phyloP scores from a whole-genome alignment of 2,888 invertebrate genomes.

The Galeopsomyia nigrocyanea region DNA sequence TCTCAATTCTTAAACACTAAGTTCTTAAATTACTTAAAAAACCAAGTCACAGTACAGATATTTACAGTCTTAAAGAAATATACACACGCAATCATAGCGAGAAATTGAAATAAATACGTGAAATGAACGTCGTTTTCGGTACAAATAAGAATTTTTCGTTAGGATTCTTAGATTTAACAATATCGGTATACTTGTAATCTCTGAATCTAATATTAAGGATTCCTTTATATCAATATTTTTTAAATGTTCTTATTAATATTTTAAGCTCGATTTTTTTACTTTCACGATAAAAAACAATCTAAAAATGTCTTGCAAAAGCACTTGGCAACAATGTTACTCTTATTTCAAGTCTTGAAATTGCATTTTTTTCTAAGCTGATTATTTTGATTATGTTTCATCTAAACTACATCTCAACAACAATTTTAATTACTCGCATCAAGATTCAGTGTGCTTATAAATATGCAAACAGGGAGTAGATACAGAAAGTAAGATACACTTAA shows the following conservation, averaged over 20 bases:
- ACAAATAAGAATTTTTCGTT: constrained; percentile 24
- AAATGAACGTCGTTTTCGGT: constrained; percentile 11
- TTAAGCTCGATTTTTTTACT: constrained; percentile 33
- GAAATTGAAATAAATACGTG: not conserved
- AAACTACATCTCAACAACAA: constrained; percentile 25
- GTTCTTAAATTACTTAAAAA: constrained; percentile 25
- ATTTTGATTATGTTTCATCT: constrained; percentile 32
- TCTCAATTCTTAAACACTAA: constrained; percentile 32
- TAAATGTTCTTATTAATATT: constrained; percentile 1
- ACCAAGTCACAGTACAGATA: constrained; percentile 32
- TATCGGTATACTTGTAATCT: constrained; percentile 13
- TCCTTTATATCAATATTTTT: constrained; percentile 21
- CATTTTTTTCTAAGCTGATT: constrained; percentile 13
- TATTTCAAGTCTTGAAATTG: constrained; percentile 3
- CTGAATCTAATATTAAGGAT: constrained; percentile 6
- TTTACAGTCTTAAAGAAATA: constrained; percentile 36
- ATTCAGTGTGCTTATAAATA: constrained; percentile 19
- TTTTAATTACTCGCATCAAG: constrained; percentile 16
- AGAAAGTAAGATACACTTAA: too few relatives aligned
- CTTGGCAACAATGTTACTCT: constrained; percentile 22
- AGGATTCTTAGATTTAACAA: constrained; percentile 13
- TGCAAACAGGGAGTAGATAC: not conserved
- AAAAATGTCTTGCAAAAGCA: constrained; percentile 23
- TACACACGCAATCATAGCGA: constrained; percentile 2
- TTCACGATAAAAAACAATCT: constrained; percentile 28